phyloP scores from a whole-genome alignment of 53 echinoderm and acorn worm genomes.

The Actinopyga echinites region DNA sequence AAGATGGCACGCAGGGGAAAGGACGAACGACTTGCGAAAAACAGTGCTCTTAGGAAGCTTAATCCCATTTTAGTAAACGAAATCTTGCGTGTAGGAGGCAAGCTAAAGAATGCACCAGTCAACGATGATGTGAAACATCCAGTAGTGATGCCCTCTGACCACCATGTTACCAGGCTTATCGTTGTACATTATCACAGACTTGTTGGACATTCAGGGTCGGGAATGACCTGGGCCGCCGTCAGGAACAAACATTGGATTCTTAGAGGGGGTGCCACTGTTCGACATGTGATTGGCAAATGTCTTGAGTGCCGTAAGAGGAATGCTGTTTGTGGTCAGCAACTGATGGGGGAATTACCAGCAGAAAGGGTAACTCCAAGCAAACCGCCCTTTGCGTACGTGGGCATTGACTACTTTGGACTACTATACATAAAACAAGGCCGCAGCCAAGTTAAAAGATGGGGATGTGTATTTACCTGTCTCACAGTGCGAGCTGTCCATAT shows the following conservation, averaged over 20 bases:
- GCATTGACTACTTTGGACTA: conserved; percentile 60
- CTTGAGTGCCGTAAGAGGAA: conserved; percentile 52
- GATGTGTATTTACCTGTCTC: conserved; percentile 67
- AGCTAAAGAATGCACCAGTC: conserved; percentile 40
- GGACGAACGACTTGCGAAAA: neutral
- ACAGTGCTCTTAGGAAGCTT: conserved; percentile 11
- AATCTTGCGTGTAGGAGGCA: conserved; percentile 49
- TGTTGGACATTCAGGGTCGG: conserved; percentile 54
- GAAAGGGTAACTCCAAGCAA: conserved; percentile 50
- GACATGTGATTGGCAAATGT: conserved; percentile 50
- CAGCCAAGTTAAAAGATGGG: conserved; percentile 51
- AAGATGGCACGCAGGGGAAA: neutral
- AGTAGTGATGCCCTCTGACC: conserved; percentile 46
- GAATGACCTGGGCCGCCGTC: conserved; percentile 45
- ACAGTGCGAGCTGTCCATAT: conserved; percentile 53
- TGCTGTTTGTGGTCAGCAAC: conserved; percentile 6
- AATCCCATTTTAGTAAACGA: conserved; percentile 17
- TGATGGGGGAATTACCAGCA: conserved; percentile 61
- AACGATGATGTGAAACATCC: conserved; percentile 46
- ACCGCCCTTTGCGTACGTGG: conserved; percentile 42
- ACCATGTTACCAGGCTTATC: conserved; percentile 21
- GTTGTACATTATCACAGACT: neutral
- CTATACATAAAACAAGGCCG: conserved; percentile 52
- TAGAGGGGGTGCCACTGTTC: conserved; percentile 43
- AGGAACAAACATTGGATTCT: conserved; percentile 57